Evolutionary conservation across 2,797 vertebrate species (phyloP), one percentile per base, ranked within the genome.

Genomic region (Zenarchopterus dispar): DNA sequence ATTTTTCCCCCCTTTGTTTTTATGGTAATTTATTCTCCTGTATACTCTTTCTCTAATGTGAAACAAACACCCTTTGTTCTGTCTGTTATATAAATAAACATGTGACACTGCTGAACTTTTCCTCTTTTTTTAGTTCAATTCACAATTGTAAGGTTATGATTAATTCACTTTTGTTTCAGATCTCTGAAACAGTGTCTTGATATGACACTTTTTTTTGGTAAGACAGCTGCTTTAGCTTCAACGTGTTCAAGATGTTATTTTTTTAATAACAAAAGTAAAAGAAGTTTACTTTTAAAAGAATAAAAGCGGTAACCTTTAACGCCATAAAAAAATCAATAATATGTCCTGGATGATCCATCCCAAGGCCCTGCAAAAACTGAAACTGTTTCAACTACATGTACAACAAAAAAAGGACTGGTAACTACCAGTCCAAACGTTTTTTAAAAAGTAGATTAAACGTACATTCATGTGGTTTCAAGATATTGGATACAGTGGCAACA

Each of bases 21-120:
- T 50, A 62, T 59, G 17, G 61, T 56, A 28, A 63, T 53, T 28
- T n/a, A 21, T 8, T 70, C 70, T 71, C 44, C 33, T 39, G 13
- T 15, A 51, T 23, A 57, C 47, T 43, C 15, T 39, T 23, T 19
- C 16, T 51, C 24, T 57, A 23, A 62, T 28, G 16, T 28, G 24
- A 50, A 28, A n/a, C 24, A 58, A 61, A 49, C 13, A 0, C 0
- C 45, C 64, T 75, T 83, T 82, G 50, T 79, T 78, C 55, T 72
- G 24, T 44, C 50, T n/a, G 8, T 56, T 71, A 46, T 52, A 58
- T 58, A 78, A 84, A 80, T 63, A 81, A 63, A 72, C 54, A 48
- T 15, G n/a, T 28, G 67, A 76, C 68, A 59, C 56, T 5, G 43
- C 33, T 44, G 55, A 73, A 70, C 73, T 26, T 8, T 19, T 55